Evolutionary conservation across 2,888 invertebrate species (phyloP).

Genomic region (Cheiracanthium punctorium): DNA sequence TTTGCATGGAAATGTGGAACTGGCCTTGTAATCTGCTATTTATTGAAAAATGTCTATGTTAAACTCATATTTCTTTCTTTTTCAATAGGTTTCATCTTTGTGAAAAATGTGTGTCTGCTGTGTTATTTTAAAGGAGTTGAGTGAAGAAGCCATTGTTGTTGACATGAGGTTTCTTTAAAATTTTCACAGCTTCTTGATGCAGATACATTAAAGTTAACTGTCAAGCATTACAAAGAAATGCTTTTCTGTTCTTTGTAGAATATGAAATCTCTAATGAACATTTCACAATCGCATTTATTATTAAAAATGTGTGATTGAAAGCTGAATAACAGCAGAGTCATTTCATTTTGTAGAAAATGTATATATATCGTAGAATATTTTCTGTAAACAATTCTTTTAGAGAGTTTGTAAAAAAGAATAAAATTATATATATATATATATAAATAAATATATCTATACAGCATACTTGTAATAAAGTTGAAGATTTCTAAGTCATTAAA

Average conservation of each 20-base stretch:
- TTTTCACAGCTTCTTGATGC: background rate
- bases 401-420: conserved; percentile 42
- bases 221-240: too few relatives aligned
- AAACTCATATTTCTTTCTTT: too few relatives aligned
- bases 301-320: background rate
- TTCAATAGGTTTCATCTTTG: background rate
- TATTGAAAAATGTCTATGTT: too few relatives aligned
- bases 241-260: too few relatives aligned
- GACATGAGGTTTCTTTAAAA: background rate
- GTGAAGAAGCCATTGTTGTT: background rate
- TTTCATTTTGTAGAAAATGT: conserved; percentile 31
- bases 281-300: background rate
- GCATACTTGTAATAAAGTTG: conserved; percentile 41
- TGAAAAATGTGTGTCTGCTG: background rate
- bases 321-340: background rate
- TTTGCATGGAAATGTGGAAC: too few relatives aligned
- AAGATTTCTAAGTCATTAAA: conserved; percentile 51
- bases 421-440: conserved; percentile 2
- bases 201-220: too few relatives aligned
- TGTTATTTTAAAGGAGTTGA: background rate
- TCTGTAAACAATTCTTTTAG: conserved; percentile 20
- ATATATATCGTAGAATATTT: conserved; percentile 48
- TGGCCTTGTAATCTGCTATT: too few relatives aligned
- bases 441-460: conserved; percentile 5
- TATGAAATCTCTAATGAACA: too few relatives aligned